Conservation (phyloP, 2,113 vertebrate genomes). For the Hippolais icterina region DNA sequence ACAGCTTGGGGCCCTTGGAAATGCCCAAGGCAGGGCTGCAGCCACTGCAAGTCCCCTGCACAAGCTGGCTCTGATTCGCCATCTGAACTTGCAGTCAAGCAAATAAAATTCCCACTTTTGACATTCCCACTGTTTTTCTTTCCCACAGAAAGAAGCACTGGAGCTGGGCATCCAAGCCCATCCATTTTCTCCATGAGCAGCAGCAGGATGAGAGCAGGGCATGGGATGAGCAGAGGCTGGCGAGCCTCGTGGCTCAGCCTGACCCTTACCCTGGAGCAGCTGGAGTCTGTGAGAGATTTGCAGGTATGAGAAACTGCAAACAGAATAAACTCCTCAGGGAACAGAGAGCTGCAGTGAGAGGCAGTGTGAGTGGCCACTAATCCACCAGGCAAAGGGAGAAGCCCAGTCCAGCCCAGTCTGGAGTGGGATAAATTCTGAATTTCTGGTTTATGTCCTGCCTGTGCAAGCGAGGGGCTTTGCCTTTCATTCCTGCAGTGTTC, state of each 20-base stretch:
- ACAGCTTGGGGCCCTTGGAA: not conserved
- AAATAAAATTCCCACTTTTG: not conserved
- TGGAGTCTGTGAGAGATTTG: not conserved
- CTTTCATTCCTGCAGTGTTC: not conserved
- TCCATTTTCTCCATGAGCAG: accelerated
- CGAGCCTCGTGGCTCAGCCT: not conserved
- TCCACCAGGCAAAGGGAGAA: not conserved
- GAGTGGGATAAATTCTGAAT: not conserved
- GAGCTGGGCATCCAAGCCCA: not conserved
- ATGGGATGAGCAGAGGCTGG: not conserved
- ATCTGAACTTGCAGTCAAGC: not conserved
- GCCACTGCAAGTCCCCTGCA: not conserved
- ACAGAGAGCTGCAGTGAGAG: not conserved
- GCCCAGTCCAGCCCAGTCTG: not conserved
- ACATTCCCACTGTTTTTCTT: not conserved
- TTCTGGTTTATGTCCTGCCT: slow-evolving; percentile 35
- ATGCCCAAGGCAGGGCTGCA: not conserved
- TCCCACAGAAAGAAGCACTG: not conserved
- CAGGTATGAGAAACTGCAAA: not conserved
- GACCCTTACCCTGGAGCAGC: not conserved
- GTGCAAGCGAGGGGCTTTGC: not conserved
- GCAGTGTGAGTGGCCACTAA: not conserved
- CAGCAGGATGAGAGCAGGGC: not conserved
- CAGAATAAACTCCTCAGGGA: not conserved
- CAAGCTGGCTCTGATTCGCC: not conserved